A percentile compares a stretch with the other conserved stretches of the same genome.
These are phyloP conservation scores for Cassiopea andromeda DNA, from an alignment of 30 jellyfish, hydroid and myxozoan species.

Conservation along the genomic window DNA sequence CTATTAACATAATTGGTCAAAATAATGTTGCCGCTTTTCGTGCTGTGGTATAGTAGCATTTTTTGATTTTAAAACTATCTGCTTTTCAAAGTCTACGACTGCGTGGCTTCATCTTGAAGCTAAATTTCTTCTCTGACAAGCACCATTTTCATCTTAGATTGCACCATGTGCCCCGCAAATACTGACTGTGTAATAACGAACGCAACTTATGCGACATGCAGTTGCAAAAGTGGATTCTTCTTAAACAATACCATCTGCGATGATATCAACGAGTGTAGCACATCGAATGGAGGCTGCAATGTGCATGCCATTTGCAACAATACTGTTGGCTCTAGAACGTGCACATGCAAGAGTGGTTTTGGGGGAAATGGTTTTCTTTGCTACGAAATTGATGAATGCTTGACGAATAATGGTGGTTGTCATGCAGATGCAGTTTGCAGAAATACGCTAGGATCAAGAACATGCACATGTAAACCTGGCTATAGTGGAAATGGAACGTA, in stretches of 20 bases:
- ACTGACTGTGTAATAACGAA: not conserved
- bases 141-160: not conserved
- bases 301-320: conserved; percentile 14
- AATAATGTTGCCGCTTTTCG: too few species aligned
- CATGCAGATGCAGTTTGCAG: conserved; percentile 3
- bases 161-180: not conserved
- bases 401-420: conserved; percentile 41
- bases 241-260: conserved; percentile 9
- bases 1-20: too few species aligned
- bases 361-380: conserved; percentile 57
- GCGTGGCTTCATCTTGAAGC: not conserved
- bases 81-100: not conserved
- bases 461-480: conserved; percentile 20
- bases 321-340: conserved; percentile 26
- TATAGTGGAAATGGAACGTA: not conserved
- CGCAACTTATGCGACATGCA: not conserved
- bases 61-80: too few species aligned
- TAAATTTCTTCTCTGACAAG: not conserved
- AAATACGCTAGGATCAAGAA: conserved; percentile 14
- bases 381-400: conserved; percentile 50
- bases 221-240: conserved; percentile 24
- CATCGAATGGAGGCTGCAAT: conserved; percentile 28
- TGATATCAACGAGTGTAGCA: conserved; percentile 41
- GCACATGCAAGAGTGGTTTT: conserved; percentile 43
- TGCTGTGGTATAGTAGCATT: too few species aligned